A percentile compares a stretch with the other conserved stretches of the same genome.
Evolutionary conservation across 2,888 invertebrate genomes (phyloP).

Genomic region (Coelogynopora nodosa): DNA sequence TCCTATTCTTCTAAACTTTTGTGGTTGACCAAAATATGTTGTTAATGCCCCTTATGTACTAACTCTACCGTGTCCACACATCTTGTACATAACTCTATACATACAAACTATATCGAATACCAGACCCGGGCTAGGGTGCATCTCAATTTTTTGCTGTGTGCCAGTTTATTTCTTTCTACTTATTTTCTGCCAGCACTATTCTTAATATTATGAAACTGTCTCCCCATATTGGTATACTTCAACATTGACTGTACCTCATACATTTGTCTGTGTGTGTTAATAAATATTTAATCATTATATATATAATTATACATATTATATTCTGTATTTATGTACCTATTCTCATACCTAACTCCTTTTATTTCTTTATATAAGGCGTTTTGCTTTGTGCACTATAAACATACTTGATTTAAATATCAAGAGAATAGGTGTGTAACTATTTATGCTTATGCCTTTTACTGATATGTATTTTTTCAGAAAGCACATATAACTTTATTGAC

Average conservation of each 20-base stretch:
- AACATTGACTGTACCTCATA: not conserved
- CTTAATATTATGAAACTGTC: slow-evolving; percentile 14
- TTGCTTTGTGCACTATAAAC: not conserved
- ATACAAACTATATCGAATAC: not conserved
- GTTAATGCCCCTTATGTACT: not conserved
- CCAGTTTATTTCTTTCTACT: not conserved
- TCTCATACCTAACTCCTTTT: slow-evolving; percentile 14
- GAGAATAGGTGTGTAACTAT: not conserved
- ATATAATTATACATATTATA: not conserved
- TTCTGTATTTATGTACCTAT: not conserved
- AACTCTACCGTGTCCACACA: slow-evolving; percentile 24
- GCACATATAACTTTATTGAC: not conserved
- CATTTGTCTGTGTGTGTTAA: not conserved
- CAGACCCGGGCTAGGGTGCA: slow-evolving; percentile 2
- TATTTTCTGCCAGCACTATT: slow-evolving; percentile 23
- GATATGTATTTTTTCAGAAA: not conserved
- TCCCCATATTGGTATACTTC: not conserved
- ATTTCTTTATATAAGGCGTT: slow-evolving; percentile 16
- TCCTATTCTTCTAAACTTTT: slow-evolving; percentile 8
- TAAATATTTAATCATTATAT: not conserved
- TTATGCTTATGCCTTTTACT: slow-evolving; percentile 28
- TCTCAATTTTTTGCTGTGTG: not conserved
- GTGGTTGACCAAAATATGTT: not conserved
- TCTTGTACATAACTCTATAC: not conserved
- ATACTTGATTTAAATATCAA: not conserved